These are phyloP conservation scores for Pygmarrhopalites habei DNA, from an alignment of 1,140 invertebrate species.

Conservation along the genomic window DNA sequence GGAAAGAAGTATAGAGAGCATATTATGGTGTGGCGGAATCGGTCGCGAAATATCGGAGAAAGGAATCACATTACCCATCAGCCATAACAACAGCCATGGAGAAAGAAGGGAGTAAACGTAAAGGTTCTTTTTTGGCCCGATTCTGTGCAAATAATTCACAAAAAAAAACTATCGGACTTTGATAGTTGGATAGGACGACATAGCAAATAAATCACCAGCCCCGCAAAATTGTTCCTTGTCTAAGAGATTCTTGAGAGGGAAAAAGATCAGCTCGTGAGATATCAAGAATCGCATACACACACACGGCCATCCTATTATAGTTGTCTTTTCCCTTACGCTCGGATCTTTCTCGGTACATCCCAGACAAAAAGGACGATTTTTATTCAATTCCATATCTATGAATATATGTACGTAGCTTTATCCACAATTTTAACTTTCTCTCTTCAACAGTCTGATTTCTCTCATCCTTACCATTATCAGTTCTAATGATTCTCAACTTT, in stretches of 20 bases:
- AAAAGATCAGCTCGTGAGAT: slow-evolving; percentile 15
- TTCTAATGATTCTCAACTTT: too few relatives aligned
- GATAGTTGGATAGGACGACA: slow-evolving; percentile 35
- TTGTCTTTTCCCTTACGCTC: too few relatives aligned
- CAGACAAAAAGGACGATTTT: too few relatives aligned
- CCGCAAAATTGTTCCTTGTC: slow-evolving; percentile 28
- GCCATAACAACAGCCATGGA: slow-evolving; percentile 15
- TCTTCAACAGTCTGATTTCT: too few relatives aligned
- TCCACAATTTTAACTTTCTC: too few relatives aligned
- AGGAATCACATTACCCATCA: slow-evolving; percentile 10
- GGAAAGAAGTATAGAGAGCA: too few relatives aligned
- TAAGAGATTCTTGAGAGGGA: slow-evolving; percentile 19
- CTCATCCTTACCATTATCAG: too few relatives aligned
- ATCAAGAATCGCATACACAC: too few relatives aligned
- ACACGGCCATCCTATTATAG: too few relatives aligned
- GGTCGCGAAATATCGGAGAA: neutral
- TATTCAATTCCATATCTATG: too few relatives aligned
- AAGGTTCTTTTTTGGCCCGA: slow-evolving; percentile 14
- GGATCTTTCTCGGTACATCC: too few relatives aligned
- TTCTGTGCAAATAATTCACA: slow-evolving; percentile 33
- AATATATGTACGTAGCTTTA: too few relatives aligned
- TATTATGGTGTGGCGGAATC: neutral
- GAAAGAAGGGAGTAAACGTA: slow-evolving; percentile 8
- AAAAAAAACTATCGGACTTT: slow-evolving; percentile 35
- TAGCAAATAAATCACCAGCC: slow-evolving; percentile 32